Conservation (phyloP, 2,113 vertebrate species). For the Petaurus breviceps region DNA sequence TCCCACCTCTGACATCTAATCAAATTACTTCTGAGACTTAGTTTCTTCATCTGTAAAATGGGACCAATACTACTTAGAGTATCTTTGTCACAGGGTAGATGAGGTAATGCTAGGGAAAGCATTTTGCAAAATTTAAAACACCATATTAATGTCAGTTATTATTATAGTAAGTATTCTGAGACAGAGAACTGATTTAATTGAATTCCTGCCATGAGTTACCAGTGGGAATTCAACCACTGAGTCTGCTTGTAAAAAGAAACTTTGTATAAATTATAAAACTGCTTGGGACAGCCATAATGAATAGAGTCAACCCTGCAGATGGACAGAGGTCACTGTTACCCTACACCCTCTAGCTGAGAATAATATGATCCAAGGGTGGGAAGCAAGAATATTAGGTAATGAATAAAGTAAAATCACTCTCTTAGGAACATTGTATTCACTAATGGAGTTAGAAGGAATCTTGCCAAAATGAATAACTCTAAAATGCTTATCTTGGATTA, state of each 20-base stretch:
- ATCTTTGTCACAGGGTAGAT: not conserved
- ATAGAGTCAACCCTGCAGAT: not conserved
- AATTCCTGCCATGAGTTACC: not conserved
- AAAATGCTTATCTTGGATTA: not conserved
- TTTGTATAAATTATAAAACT: not conserved
- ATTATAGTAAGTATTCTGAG: not conserved
- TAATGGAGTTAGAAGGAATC: not conserved
- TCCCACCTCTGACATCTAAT: not conserved
- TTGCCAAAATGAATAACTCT: not conserved
- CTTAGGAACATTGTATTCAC: not conserved
- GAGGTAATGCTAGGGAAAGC: not conserved
- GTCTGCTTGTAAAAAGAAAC: not conserved
- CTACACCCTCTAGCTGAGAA: not conserved
- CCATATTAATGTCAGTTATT: not conserved
- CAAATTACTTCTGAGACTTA: not conserved
- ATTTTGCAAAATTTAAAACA: not conserved
- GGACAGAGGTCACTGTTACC: not conserved
- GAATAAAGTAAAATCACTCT: not conserved
- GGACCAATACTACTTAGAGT: not conserved
- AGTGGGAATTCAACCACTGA: not conserved
- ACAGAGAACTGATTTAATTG: not conserved
- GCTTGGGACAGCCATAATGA: not conserved
- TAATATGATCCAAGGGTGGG: conserved; percentile 3
- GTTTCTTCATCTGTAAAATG: not conserved
- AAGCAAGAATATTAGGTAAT: not conserved